These are phyloP conservation scores for Perca fluviatilis DNA, from an alignment of 2,113 vertebrate genomes.

Conservation along the genomic window DNA sequence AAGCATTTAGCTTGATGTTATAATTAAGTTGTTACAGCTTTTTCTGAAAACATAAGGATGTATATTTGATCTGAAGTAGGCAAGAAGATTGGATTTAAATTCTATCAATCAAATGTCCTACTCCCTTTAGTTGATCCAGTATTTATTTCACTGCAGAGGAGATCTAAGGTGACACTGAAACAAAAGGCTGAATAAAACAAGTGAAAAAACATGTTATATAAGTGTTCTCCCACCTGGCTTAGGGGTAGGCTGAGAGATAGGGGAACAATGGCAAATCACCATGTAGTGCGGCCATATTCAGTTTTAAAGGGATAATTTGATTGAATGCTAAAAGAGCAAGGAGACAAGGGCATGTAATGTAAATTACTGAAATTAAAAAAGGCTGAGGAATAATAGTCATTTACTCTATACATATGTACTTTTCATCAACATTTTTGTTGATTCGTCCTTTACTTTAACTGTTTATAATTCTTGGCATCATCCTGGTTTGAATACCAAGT, in stretches of 20 bases:
- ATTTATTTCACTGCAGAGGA: background rate
- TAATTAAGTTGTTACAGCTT: background rate
- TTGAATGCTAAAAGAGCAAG: conserved; percentile 36
- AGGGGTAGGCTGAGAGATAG: conserved; percentile 12
- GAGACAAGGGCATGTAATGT: background rate
- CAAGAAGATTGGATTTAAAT: background rate
- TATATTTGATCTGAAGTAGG: background rate
- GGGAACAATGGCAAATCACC: conserved; percentile 47
- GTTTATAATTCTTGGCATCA: background rate
- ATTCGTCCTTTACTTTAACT: background rate
- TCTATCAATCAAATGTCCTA: background rate
- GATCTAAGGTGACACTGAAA: background rate
- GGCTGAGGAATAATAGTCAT: background rate
- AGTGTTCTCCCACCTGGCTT: conserved; percentile 39
- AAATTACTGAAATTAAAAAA: conserved; percentile 28
- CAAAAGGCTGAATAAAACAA: conserved; percentile 9
- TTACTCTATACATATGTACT: background rate
- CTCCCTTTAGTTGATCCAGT: background rate
- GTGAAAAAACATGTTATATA: conserved; percentile 51
- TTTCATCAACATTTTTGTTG: background rate
- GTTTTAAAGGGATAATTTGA: conserved; percentile 50
- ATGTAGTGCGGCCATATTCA: conserved; percentile 26
- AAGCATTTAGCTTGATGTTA: too few relatives aligned
- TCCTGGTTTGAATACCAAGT: background rate
- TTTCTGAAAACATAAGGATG: background rate